These are phyloP conservation scores for Festucalex cinctus DNA, from an alignment of 2,113 vertebrate genomes.

Conservation along the genomic window DNA sequence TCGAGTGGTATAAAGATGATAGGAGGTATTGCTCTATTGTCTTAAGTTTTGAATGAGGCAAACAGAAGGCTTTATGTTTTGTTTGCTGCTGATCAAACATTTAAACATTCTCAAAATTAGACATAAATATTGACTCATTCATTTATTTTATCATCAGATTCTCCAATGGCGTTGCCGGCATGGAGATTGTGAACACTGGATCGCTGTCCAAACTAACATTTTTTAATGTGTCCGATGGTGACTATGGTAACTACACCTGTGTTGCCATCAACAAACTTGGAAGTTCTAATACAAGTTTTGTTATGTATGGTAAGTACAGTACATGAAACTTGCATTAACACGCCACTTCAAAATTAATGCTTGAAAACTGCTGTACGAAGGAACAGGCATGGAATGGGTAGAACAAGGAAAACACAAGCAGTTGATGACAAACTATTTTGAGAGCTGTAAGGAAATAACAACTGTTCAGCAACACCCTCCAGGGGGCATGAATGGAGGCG, in stretches of 20 bases:
- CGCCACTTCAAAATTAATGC: not conserved
- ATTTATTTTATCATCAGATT: slow-evolving; percentile 70
- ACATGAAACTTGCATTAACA: not conserved
- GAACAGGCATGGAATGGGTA: too few species aligned
- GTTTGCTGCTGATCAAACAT: too few species aligned
- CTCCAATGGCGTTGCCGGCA: slow-evolving; percentile 80
- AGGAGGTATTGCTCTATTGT: slow-evolving; percentile 72
- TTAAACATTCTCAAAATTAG: not conserved
- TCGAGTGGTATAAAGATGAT: slow-evolving; percentile 96
- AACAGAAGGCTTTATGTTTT: not conserved
- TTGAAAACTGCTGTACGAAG: not conserved
- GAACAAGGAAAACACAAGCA: too few species aligned
- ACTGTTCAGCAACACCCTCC: too few species aligned
- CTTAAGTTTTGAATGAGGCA: not conserved
- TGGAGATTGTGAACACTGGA: slow-evolving; percentile 85
- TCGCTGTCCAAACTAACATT: slow-evolving; percentile 89
- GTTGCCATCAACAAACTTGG: slow-evolving; percentile 91
- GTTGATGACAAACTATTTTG: too few species aligned
- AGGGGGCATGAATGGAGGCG: too few species aligned
- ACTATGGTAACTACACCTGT: slow-evolving; percentile 97
- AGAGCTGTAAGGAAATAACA: too few species aligned
- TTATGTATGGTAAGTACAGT: slow-evolving; percentile 89
- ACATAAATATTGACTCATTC: not conserved
- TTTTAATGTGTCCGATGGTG: slow-evolving; percentile 90
- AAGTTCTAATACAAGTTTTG: slow-evolving; percentile 87